Evolutionary conservation across 2,113 vertebrate genomes (phyloP).

Genomic region (Hyperoodon ampullatus): DNA sequence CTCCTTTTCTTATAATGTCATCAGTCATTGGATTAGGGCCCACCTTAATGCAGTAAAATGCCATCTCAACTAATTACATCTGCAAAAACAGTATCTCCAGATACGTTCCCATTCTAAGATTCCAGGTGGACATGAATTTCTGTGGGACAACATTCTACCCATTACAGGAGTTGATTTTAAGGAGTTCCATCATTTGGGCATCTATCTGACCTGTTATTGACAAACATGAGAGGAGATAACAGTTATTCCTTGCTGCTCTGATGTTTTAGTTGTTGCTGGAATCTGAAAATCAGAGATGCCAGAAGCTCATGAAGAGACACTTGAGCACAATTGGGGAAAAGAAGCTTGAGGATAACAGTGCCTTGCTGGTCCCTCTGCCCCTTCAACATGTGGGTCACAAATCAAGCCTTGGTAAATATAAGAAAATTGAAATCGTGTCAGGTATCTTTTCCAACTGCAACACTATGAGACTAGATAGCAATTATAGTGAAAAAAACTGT

Average conservation of each 20-base stretch:
- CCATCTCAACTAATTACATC: background rate
- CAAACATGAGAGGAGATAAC: background rate
- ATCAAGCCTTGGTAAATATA: too few species aligned
- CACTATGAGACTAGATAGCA: too few species aligned
- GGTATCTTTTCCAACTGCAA: too few species aligned
- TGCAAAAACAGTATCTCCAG: background rate
- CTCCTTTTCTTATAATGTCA: background rate
- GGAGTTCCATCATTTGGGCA: background rate
- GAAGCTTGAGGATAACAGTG: background rate
- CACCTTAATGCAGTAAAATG: background rate
- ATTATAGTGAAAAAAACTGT: too few species aligned
- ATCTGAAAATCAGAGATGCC: background rate
- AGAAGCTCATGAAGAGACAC: background rate
- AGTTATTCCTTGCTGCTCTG: background rate
- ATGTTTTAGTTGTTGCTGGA: background rate
- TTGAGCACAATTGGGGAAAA: background rate
- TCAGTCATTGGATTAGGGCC: background rate
- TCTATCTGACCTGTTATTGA: background rate
- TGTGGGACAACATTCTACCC: background rate
- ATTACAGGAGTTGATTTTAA: background rate
- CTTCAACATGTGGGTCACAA: background rate
- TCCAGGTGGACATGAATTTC: background rate
- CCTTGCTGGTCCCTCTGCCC: background rate
- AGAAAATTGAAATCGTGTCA: too few species aligned
- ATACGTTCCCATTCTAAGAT: background rate